Base-by-base conservation (phyloP, 2,113 vertebrate genomes). In the Phaethon lepturus region DNA sequence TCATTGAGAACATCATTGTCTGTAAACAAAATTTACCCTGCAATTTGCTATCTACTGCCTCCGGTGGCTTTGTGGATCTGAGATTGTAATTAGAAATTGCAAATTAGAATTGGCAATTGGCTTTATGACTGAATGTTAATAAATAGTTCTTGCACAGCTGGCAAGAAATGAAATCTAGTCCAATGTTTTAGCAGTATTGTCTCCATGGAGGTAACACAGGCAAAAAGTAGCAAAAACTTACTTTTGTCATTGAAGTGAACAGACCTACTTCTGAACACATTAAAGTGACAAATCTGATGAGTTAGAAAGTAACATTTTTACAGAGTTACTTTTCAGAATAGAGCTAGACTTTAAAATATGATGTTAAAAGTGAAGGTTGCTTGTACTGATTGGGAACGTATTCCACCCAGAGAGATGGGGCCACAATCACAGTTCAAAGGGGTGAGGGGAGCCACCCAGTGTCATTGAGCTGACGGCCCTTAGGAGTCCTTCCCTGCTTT, bases 271-370 rank as follows among this genome's bases (percentile, higher is more conserved):
- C 72, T 79, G 75, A 93, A 67, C 53, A 67, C 38, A 78, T 77
- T 91, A 59, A 95, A 69, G 13, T 79, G 95, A 88, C 78, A 96
- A 94, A 93, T 92, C 17, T 56, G 52, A 81, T 81, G 59, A 90
- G 31, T 91, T 72, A 90, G 40, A 73, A 63, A 40, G 60, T 69
- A 49, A 60, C 31, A 77, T 86, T 94, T 96, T 95, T 84, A 26
- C 42, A 47, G n/a, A 59, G 68, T 28, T 76, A 42, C 17, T 90
- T 85, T 81, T 75, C 81, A 90, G 80, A 80, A 71, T 10, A 68
- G 28, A 86, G 7, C 56, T 68, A 45, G 2, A 33, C 28, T 95
- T 84, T 52, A 78, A 92, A 93, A 64, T 6, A 4, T 11, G 13
- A 82, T 49, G 40, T 82, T 69, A 74, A 82, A 84, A 77, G 58